These are phyloP conservation scores for Macrosiphum euphorbiae DNA, from an alignment of 2,888 invertebrate genomes.

Conservation along the genomic window DNA sequence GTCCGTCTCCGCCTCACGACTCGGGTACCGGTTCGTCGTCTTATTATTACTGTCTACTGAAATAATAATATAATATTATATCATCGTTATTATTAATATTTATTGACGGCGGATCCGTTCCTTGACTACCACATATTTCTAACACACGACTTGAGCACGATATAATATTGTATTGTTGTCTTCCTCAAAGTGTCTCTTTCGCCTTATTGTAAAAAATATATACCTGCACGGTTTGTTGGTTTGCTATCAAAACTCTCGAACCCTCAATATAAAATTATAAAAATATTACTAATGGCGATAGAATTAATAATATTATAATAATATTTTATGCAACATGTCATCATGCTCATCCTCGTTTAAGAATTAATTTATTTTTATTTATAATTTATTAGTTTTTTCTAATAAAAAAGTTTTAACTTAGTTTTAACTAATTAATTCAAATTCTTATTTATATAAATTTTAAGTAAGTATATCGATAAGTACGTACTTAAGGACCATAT, in stretches of 20 bases:
- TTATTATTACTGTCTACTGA: not conserved
- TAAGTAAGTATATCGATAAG: not conserved
- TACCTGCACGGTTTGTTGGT: not conserved
- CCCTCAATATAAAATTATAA: not conserved
- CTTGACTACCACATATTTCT: not conserved
- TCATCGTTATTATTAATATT: not conserved
- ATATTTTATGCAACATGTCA: not conserved
- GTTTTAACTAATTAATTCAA: not conserved
- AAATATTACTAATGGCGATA: not conserved
- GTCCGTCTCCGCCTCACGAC: not conserved
- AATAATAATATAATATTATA: not conserved
- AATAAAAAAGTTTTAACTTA: no score
- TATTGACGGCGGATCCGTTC: not conserved
- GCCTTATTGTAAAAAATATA: not conserved
- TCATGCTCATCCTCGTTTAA: not conserved
- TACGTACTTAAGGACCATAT: not conserved
- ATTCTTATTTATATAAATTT: not conserved
- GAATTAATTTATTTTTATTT: no score
- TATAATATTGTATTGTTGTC: not conserved
- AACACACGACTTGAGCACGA: not conserved
- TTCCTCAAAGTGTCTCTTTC: not conserved
- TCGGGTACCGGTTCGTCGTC: not conserved
- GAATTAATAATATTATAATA: not conserved
- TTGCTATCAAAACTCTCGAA: not conserved
- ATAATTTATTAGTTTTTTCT: not conserved